These are phyloP conservation scores for Clupea harengus DNA, from an alignment of 2,113 vertebrate genomes.

Conservation along the genomic window DNA sequence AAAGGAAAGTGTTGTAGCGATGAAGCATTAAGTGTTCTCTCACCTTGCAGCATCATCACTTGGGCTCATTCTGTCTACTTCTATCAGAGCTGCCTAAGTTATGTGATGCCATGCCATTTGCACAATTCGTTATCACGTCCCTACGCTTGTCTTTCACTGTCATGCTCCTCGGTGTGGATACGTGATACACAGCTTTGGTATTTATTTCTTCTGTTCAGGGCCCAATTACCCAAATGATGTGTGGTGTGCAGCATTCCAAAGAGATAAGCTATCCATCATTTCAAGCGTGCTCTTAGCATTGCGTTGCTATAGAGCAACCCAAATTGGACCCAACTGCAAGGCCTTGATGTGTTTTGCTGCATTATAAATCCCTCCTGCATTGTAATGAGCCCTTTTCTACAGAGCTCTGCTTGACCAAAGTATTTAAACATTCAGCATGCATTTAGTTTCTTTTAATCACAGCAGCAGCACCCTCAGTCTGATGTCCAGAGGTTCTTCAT, in stretches of 20 bases:
- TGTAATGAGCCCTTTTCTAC: constrained; percentile 1
- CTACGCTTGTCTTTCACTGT: not conserved
- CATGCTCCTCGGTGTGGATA: not conserved
- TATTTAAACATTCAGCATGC: not conserved
- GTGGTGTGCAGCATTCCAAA: not conserved
- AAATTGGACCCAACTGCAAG: not conserved
- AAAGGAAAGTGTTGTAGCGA: constrained; percentile 37
- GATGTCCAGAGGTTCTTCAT: not conserved
- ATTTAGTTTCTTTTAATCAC: constrained; percentile 1
- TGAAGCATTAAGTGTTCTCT: constrained; percentile 44
- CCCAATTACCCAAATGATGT: not conserved
- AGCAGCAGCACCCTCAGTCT: not conserved
- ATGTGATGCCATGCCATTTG: not conserved
- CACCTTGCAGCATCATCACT: constrained; percentile 27
- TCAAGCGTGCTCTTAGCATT: not conserved
- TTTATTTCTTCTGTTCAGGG: not conserved
- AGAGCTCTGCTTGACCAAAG: not conserved
- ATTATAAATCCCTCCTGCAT: constrained; percentile 7
- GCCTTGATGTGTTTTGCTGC: constrained; percentile 4
- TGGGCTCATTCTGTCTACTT: constrained; percentile 11
- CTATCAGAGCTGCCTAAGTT: not conserved
- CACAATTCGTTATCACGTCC: not conserved
- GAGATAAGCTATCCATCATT: not conserved
- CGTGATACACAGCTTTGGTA: not conserved
- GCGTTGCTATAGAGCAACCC: not conserved